Percentiles rank a stretch among this genome's conserved stretches.
Evolutionary conservation across 2,113 vertebrate genomes (phyloP).

Genomic region (Anoura caudifer): DNA sequence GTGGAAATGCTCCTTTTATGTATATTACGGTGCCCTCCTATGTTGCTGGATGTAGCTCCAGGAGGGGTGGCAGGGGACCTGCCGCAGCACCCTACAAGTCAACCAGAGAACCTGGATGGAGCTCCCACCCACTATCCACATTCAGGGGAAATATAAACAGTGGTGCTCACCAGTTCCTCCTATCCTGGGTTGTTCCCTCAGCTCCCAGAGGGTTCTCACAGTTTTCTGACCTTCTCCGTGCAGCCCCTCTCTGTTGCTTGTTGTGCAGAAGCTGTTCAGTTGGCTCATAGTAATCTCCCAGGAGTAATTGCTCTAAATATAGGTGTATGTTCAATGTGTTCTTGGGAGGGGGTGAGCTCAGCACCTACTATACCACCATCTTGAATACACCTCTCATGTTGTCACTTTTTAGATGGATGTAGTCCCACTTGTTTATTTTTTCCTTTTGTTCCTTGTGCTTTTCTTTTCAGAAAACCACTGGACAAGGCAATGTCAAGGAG

Average conservation of each 20-base stretch:
- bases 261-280: not conserved
- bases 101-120: not conserved
- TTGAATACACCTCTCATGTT: not conserved
- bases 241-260: not conserved
- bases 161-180: not conserved
- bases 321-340: not conserved
- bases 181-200: not conserved
- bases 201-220: not conserved
- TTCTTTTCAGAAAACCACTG: not conserved
- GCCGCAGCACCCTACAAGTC: not conserved
- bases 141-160: not conserved
- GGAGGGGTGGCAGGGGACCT: not conserved
- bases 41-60: not conserved
- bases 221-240: not conserved
- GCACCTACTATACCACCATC: not conserved
- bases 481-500: not conserved
- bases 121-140: not conserved
- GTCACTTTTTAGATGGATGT: not conserved
- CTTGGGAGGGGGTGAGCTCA: not conserved
- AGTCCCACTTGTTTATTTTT: not conserved
- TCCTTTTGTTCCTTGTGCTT: not conserved
- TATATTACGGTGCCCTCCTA: not conserved
- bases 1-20: not conserved
- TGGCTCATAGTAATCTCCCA: not conserved
- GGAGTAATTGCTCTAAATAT: not conserved